These are phyloP conservation scores for Pherbina coryleti DNA, from an alignment of 2,888 invertebrate species.

Conservation along the genomic window DNA sequence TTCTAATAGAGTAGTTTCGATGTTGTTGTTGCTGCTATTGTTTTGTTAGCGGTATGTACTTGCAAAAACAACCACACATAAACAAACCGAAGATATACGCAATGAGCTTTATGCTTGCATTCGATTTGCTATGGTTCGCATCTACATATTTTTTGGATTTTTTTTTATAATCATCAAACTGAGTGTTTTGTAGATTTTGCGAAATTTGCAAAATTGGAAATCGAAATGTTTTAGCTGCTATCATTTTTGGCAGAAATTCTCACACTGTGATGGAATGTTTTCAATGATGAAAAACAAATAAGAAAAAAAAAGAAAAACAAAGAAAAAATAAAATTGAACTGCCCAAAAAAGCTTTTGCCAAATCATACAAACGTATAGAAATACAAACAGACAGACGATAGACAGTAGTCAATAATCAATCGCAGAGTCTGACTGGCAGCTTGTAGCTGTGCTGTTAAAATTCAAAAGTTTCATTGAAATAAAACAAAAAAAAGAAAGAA, in stretches of 20 bases:
- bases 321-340: background rate
- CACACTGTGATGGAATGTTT: constrained; percentile 1
- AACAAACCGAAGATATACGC: too few relatives aligned
- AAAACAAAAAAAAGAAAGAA: too few relatives aligned
- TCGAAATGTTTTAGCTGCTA: constrained; percentile 10
- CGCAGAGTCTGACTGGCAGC: too few relatives aligned
- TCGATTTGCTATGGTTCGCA: background rate
- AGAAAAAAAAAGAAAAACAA: background rate
- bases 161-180: background rate
- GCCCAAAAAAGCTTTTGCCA: background rate
- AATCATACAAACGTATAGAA: background rate
- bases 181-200: constrained; percentile 39
- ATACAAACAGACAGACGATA: background rate
- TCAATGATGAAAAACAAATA: background rate
- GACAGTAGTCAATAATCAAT: constrained; percentile 13
- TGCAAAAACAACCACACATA: too few relatives aligned
- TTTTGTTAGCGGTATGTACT: background rate
- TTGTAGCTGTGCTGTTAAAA: too few relatives aligned
- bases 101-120: too few relatives aligned
- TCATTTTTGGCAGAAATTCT: constrained; percentile 16
- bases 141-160: background rate
- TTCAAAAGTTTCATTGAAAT: too few relatives aligned
- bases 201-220: constrained; percentile 46
- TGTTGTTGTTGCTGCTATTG: background rate
- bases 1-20: background rate